Percentiles rank a stretch among this genome's conserved stretches.
phyloP scores from a whole-genome alignment of 1,140 invertebrate genomes.

The Drosophila obscura region DNA sequence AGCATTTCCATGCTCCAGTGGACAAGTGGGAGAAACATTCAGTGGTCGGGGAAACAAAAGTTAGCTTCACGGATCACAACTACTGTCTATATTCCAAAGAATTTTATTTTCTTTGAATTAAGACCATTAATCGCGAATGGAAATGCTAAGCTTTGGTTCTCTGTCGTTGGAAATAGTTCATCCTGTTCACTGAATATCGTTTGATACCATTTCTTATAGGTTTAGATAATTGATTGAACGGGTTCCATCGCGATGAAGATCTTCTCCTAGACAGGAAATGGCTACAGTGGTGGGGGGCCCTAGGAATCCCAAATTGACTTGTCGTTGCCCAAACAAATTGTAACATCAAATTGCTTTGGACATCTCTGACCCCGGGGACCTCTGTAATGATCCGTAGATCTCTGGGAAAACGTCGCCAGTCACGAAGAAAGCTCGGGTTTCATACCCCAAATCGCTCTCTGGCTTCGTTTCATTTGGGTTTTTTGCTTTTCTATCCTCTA shows the following conservation, averaged over 20 bases:
- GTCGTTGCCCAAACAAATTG: conserved; percentile 67
- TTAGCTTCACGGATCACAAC: neutral
- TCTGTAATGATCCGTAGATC: conserved; percentile 27
- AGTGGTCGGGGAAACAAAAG: neutral
- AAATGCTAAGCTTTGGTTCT: no score
- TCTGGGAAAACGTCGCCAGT: conserved; percentile 75
- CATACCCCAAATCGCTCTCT: conserved; percentile 59
- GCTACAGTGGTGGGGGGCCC: neutral
- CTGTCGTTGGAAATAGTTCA: no score
- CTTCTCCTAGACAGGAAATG: neutral
- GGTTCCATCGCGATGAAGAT: neutral
- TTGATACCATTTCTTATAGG: no score
- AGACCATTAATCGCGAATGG: no score
- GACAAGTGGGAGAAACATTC: conserved; percentile 3
- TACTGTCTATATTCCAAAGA: neutral
- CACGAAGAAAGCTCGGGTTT: conserved; percentile 75
- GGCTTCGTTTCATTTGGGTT: conserved; percentile 47
- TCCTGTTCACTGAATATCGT: no score
- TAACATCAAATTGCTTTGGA: conserved; percentile 73
- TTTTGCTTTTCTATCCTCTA: conserved; percentile 25
- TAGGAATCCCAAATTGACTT: conserved; percentile 60
- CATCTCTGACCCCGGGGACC: conserved; percentile 67
- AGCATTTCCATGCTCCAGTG: conserved; percentile 50
- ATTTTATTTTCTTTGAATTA: neutral
- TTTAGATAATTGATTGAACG: neutral